phyloP scores from a whole-genome alignment of 2,797 vertebrate species.

The Morelia viridis region DNA sequence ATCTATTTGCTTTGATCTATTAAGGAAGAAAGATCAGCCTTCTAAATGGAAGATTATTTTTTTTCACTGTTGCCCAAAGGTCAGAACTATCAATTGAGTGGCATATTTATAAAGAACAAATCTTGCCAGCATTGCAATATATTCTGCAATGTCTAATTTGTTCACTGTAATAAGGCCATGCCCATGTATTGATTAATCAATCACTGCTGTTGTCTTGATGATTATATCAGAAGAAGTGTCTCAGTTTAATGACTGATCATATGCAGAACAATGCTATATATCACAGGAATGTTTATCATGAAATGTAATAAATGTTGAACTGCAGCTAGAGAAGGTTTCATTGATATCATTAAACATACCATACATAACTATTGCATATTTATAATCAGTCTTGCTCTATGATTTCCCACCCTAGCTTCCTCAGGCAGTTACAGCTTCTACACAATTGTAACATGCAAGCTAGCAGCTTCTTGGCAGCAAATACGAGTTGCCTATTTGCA shows the following conservation, averaged over 20 bases:
- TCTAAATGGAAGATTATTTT: conserved; percentile 62
- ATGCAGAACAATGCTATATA: conserved; percentile 47
- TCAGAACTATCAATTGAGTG: conserved; percentile 69
- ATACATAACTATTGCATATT: neutral
- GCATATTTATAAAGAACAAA: conserved; percentile 70
- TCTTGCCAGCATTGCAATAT: conserved; percentile 72
- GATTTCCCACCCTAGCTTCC: neutral
- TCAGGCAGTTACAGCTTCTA: neutral
- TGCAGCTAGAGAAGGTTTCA: conserved; percentile 14
- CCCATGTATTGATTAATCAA: conserved; percentile 76
- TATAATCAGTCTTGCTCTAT: neutral
- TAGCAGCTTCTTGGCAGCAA: neutral
- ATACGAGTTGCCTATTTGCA: neutral
- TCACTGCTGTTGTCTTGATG: conserved; percentile 62
- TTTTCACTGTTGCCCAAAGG: conserved; percentile 66
- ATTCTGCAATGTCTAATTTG: conserved; percentile 70
- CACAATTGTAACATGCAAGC: neutral
- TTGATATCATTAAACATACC: conserved; percentile 2
- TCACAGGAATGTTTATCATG: conserved; percentile 61
- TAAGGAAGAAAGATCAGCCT: conserved; percentile 49
- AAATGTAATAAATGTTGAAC: conserved; percentile 20
- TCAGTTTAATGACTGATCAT: conserved; percentile 66
- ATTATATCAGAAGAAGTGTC: conserved; percentile 67
- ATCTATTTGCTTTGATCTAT: conserved; percentile 29
- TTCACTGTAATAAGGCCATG: conserved; percentile 74